Evolutionary conservation across 2,888 invertebrate genomes (phyloP), one percentile per base, ranked within the genome.

Genomic region (Heliconius aoede): DNA sequence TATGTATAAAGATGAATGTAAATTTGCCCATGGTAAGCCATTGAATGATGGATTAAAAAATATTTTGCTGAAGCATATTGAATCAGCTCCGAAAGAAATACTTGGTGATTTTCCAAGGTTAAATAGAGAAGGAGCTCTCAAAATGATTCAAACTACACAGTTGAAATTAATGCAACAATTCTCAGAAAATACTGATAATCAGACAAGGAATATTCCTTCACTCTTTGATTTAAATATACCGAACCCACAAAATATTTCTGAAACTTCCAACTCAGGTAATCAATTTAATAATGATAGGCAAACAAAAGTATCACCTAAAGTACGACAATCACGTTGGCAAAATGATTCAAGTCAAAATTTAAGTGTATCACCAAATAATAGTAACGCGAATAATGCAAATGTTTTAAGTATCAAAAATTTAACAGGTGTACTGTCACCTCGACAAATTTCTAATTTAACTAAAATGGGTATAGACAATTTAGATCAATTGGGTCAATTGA

Each of bases 11-110:
- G 97, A 97, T n/a, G 96, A 97, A 79, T 99, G 99, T 93, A 98
- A 98, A 91, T 99, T 99, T 91, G 98, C 98, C 40, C 99, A 99
- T 89, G 97, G 96, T 28, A 96, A 96, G 84, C 97, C 98, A 0
- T 94, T 99, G n/a, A 96, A 96, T 73, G 98, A 98, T 80, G 96
- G 96, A 86, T 95, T 97, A 79, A 95, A 96, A 85, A 95, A 95
- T 83, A 95, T 96, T 79, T 88, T 96, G 78, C 86, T 96, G 9
- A 96, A 96, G 94, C 98, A 98, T 89, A 96, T 98, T 87, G 98
- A 98, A 91, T 97, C 98, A 1, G 98, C 98, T 0, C 98, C 98
- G 1, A 97, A 98, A 89, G 98, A 98, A 91, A 98, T 98, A 84
- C 94, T 98, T 74, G 98, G 98, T n/a, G 97, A 97, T 86, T 98